Base-by-base conservation (phyloP, 2,113 vertebrate genomes). In the Mormyrus iriodes region DNA sequence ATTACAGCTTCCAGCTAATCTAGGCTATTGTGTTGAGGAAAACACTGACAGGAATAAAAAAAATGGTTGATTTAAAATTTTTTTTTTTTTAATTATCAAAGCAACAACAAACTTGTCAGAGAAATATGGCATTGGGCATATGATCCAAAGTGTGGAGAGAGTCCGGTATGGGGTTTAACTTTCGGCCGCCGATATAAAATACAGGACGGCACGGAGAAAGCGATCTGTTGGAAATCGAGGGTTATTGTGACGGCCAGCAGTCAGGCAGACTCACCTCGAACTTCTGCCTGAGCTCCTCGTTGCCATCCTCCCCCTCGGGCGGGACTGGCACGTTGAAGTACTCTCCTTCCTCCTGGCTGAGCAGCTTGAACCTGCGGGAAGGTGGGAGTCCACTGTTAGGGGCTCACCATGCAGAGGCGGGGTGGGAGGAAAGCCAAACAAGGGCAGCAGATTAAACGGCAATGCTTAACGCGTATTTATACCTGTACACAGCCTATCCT, bases 321-420 rank as follows among this genome's bases (percentile, higher is more conserved):
- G 98, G 97, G 83, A 99, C 98, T 0, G 98, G 98, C 13, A 99
- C 98, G 0, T 99, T 99, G 92, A 99, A 99, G 91, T 99, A 99
- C 65, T 99, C 98, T 0, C 98, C 98, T 79, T 99, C 98, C 93
- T 99, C 98, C 93, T 99, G 98, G 92, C 97, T 97, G 92, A 99
- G 95, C 90, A 99, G 88, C 93, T 99, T 99, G 91, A 96, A 99
- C 98, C 98, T 99, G 61, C 7, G 46, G 8, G n/a, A 65, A 7
- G 79, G 42, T 53, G 73, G 46, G 21, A 53, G 84, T 79, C 73
- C n/a, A 19, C 73, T 4, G 5, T 79, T 79, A 79, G n/a, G 61
- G 27, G 27, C 13, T 69, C 61, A 31, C 73, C 4, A 79, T 42
- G 13, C 65, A 5, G 27, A 35, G 65, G 15, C 13, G 69, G 27